phyloP scores from a whole-genome alignment of 2,113 vertebrate species.

The Carassius auratus region DNA sequence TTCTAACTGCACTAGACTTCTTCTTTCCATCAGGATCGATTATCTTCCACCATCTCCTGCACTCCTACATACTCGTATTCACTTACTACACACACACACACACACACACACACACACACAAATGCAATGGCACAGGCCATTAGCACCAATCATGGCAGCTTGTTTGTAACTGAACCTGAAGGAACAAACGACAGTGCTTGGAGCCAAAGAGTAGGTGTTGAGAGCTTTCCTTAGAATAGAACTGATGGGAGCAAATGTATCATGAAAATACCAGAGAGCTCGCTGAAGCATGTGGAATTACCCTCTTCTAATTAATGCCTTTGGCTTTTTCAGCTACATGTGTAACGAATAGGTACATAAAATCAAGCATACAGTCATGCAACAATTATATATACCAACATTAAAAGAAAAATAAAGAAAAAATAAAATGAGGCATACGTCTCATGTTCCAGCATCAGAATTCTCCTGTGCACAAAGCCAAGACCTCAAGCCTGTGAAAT shows the following conservation, averaged over 20 bases:
- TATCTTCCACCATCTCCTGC: conserved; percentile 33
- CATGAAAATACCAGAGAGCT: conserved; percentile 4
- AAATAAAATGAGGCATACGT: too few species aligned
- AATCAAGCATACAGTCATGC: neutral
- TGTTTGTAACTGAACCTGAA: conserved; percentile 6
- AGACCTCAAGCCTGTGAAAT: neutral
- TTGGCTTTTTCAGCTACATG: conserved; percentile 2
- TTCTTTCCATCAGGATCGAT: conserved; percentile 32
- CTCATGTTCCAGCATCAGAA: neutral
- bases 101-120: conserved; percentile 29
- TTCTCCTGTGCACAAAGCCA: neutral
- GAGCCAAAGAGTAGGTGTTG: neutral
- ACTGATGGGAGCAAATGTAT: neutral
- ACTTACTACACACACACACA: conserved; percentile 32
- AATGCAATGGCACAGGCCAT: conserved; percentile 28
- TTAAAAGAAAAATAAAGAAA: neutral
- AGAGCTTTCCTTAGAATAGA: conserved; percentile 1
- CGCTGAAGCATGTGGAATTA: neutral
- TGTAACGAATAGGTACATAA: neutral
- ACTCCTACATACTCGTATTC: conserved; percentile 44
- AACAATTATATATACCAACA: neutral
- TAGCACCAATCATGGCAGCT: conserved; percentile 8
- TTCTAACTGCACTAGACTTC: conserved; percentile 30
- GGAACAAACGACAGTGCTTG: conserved; percentile 17
- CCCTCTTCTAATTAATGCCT: neutral